Conservation (phyloP, 2,113 vertebrate species). For the Mandrillus leucophaeus region DNA sequence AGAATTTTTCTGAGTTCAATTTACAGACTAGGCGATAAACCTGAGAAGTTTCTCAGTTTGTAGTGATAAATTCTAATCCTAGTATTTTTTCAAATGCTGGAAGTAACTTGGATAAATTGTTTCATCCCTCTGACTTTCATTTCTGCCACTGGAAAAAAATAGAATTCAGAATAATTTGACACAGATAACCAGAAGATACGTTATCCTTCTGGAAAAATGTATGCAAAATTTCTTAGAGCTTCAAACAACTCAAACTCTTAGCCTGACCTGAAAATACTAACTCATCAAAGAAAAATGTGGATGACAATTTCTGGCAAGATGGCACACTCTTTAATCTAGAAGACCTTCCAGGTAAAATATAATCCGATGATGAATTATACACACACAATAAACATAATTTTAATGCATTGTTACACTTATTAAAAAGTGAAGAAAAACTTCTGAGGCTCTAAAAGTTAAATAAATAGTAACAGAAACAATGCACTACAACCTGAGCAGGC, state of each 20-base stretch:
- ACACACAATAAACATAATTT: neutral
- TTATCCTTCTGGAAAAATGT: neutral
- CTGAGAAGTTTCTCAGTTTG: neutral
- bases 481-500: neutral
- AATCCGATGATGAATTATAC: neutral
- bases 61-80: neutral
- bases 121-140: neutral
- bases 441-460: neutral
- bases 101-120: neutral
- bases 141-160: constrained; percentile 18
- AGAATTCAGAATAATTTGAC: neutral
- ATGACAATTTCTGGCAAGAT: neutral
- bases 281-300: neutral
- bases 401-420: neutral
- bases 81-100: neutral
- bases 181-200: neutral
- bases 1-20: neutral
- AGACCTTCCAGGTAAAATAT: neutral
- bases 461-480: neutral
- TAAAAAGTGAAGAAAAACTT: neutral
- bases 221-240: neutral
- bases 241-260: neutral
- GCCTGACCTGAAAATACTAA: neutral
- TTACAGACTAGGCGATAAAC: neutral
- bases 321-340: neutral